Base-by-base conservation (phyloP, 2,797 vertebrate genomes). In the Girardinus metallicus region DNA sequence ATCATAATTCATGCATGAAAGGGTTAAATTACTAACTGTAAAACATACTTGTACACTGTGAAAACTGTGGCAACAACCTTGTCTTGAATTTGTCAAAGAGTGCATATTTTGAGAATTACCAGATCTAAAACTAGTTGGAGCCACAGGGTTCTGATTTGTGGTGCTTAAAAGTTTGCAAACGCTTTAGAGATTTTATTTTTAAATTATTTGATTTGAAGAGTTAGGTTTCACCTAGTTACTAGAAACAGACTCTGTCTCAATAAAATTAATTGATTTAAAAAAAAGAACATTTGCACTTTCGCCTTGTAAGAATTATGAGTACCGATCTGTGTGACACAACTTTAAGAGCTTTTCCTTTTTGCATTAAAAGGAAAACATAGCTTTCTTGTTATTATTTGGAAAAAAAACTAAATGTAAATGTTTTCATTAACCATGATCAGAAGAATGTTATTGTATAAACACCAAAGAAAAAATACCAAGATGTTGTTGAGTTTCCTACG, bases 1-100 rank as follows among this genome's bases (percentile, higher is more conserved):
- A 36, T 36, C 60, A 64, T 64, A 36, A 36, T 21, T 64, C 31
- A 36, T 64, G 60, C 60, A 36, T 21, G 60, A 21, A 64, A 36
- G 60, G 31, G 60, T 64, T 36, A 21, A 70, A 39, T 6, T 21
- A 51, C 72, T 8, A 34, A 8, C 26, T 11, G 66, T 46, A 6
- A 80, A 76, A 76, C 31, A 49, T 44, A 46, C 11, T 16, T 71
- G 7, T 39, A 68, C 7, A 49, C 31, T 70, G 47, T 66, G 80
- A 86, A 88, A 87, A 79, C 89, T 89, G 87, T 89, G 87, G 89
- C 85, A 77, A 75, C 83, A 86, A 90, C 86, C 80, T 84, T 6
- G 62, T 0, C 16, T 76, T 60, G 21, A 75, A 31, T 77, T 73
- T 46, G 12, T 80, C 76, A 76, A 43, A 57, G 6, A n/a, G 5